Evolutionary conservation across 2,797 vertebrate species (phyloP), one percentile per base, ranked within the genome.

Genomic region (Tangara arthus): DNA sequence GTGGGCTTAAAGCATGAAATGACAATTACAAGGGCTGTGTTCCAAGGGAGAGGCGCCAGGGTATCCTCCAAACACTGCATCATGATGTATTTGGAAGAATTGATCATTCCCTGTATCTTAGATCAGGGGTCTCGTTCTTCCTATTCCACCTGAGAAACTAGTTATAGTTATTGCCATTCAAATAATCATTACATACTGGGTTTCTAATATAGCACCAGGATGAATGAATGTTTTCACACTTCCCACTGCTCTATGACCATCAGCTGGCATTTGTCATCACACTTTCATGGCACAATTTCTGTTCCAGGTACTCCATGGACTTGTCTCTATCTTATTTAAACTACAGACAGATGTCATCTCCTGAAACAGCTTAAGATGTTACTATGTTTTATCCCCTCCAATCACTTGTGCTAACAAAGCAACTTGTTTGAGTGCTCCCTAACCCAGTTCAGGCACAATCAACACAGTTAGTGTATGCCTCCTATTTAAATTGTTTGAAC

Each of bases 361-460:
- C 68, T 57, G 32, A 47, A 91, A 70, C 15, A 75, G 46, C 39
- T 83, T 18, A 89, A 92, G 39, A 78, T 63, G 24, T 59, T 69
- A 37, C 47, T 39, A 11, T 46, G 28, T 50, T 35, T 81, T 71
- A 83, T 13, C 28, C 32, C 35, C 55, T 68, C 49, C 46, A 22
- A 35, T 77, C 41, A 9, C 30, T 72, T 89, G 56, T 94, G 69
- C 49, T 83, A 90, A 91, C 69, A 86, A 94, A 94, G 61, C 76
- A 86, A 78, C 63, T 82, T 77, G 26, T 75, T 77, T 88, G 65
- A 88, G 27, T 30, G 8, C 57, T 83, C 70, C 84, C 91, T 89
- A 87, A 89, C 82, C 82, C 68, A 91, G 84, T 91, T 87, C 71
- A 94, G 87, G 64, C 61, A 78, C 42, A 94, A 91, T 68, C 87